Evolutionary conservation across 2,888 invertebrate species (phyloP).

Genomic region (Elysia crispata): DNA sequence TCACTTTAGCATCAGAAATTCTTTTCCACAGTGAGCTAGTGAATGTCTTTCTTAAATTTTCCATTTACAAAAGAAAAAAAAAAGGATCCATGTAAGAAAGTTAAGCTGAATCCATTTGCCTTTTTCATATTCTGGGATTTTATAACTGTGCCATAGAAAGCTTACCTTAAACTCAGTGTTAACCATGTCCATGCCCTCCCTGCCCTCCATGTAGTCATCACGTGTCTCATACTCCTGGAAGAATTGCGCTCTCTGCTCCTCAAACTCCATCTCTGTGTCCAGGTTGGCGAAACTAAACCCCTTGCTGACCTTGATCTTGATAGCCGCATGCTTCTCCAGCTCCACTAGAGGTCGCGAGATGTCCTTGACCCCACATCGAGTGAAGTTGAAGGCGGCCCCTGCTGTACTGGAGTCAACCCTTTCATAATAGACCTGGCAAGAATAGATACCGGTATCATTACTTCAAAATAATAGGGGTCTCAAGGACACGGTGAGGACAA

Average conservation of each 20-base stretch:
- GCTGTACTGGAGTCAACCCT: slow-evolving; percentile 88
- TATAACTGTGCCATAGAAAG: no score
- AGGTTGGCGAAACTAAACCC: slow-evolving; percentile 89
- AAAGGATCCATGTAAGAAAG: no score
- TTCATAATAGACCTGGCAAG: slow-evolving; percentile 84
- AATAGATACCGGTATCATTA: no score
- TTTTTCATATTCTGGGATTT: no score
- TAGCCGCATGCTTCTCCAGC: slow-evolving; percentile 84
- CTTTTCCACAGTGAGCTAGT: no score
- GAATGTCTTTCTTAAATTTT: no score
- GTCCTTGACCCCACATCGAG: slow-evolving; percentile 85
- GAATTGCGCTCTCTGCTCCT: slow-evolving; percentile 88
- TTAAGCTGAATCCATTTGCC: no score
- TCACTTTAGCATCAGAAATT: no score
- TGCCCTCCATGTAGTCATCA: slow-evolving; percentile 91
- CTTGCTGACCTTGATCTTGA: slow-evolving; percentile 87
- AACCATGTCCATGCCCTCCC: slow-evolving; percentile 86
- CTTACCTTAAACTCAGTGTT: slow-evolving; percentile 79
- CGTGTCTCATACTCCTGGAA: slow-evolving; percentile 87
- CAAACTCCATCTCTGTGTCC: slow-evolving; percentile 88
- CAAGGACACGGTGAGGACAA: no score
- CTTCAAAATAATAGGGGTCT: no score
- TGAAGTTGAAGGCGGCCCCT: slow-evolving; percentile 87
- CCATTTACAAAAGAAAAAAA: no score
- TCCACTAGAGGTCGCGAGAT: slow-evolving; percentile 85